phyloP scores from a whole-genome alignment of 2,888 invertebrate species.

The Eumacrocentrus americanus region DNA sequence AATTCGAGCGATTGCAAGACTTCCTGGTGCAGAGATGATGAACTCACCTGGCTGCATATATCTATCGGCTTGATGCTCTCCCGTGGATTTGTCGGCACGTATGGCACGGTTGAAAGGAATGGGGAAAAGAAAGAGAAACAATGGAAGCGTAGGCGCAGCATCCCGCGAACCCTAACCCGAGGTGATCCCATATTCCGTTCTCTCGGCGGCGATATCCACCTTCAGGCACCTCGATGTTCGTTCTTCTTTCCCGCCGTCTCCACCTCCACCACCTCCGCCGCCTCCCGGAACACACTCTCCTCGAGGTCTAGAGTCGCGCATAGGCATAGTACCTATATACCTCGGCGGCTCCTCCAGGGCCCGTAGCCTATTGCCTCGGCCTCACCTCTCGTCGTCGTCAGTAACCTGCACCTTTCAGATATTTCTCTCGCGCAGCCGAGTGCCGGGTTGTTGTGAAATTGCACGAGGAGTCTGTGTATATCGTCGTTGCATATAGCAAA shows the following conservation, averaged over 20 bases:
- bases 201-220: constrained; percentile 39
- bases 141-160: constrained; percentile 58
- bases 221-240: constrained; percentile 31
- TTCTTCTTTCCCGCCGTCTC: constrained; percentile 31
- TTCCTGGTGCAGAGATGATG: constrained; percentile 19
- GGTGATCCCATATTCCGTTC: constrained; percentile 58
- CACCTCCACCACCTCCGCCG: constrained; percentile 38
- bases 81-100: constrained; percentile 19
- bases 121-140: constrained; percentile 42
- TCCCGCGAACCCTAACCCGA: constrained; percentile 55
- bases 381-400: constrained; percentile 44
- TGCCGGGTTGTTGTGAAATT: constrained; percentile 46
- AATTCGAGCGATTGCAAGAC: constrained; percentile 1
- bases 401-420: constrained; percentile 54
- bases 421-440: constrained; percentile 49
- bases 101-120: constrained; percentile 22
- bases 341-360: constrained; percentile 41
- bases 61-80: not conserved
- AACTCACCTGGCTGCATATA: constrained; percentile 1
- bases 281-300: constrained; percentile 39
- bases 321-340: not conserved
- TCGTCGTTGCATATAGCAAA: constrained; percentile 17
- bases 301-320: constrained; percentile 21
- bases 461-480: constrained; percentile 22
- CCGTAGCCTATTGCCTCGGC: constrained; percentile 42